Percentiles rank a stretch among this genome's conserved stretches.
Evolutionary conservation across 2,113 vertebrate species (phyloP).

Genomic region (Rutilus rutilus): DNA sequence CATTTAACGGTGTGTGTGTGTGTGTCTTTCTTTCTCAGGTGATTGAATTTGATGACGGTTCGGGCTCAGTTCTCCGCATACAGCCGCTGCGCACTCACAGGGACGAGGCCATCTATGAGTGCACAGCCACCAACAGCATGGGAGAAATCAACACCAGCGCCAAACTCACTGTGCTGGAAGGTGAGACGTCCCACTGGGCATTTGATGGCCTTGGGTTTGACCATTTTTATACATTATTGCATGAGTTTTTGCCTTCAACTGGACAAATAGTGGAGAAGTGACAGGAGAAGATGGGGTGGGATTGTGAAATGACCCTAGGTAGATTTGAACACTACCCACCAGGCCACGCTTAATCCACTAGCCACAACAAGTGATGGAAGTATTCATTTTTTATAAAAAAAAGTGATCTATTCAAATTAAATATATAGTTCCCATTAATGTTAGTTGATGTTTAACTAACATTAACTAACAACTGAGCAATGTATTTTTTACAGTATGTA

Average conservation of each 20-base stretch:
- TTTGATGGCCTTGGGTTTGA: background rate
- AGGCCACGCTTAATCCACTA: too few species aligned
- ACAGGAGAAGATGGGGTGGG: background rate
- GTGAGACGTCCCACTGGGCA: constrained; percentile 69
- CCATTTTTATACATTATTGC: background rate
- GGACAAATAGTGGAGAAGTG: background rate
- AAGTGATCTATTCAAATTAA: too few species aligned
- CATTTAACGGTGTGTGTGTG: background rate
- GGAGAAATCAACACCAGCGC: constrained; percentile 97
- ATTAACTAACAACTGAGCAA: too few species aligned
- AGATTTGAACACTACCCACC: background rate
- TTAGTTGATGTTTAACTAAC: too few species aligned
- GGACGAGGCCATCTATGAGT: constrained; percentile 98
- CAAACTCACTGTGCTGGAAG: constrained; percentile 98
- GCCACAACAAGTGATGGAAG: too few species aligned
- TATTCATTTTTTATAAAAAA: too few species aligned
- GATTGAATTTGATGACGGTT: constrained; percentile 98
- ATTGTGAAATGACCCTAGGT: background rate
- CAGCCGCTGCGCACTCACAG: constrained; percentile 93
- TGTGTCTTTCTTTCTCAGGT: constrained; percentile 75
- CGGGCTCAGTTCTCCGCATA: constrained; percentile 96
- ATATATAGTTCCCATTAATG: too few species aligned
- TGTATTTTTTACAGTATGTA: too few species aligned
- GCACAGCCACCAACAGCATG: constrained; percentile 90
- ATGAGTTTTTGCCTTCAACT: background rate